Conservation (phyloP, 2,113 vertebrate species). For the Ceyx cyanopectus region DNA sequence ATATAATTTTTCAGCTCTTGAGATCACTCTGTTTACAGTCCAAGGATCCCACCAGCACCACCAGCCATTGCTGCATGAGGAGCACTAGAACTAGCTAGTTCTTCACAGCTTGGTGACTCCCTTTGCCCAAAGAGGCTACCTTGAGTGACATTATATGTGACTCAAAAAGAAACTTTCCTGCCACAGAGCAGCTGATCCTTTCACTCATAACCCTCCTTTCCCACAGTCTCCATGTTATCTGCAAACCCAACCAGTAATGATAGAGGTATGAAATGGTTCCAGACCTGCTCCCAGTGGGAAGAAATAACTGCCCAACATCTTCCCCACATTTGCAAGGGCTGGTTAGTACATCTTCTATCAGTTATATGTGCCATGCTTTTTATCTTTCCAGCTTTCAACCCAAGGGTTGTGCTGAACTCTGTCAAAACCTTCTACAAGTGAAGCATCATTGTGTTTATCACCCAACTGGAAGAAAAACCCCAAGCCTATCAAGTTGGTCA, state of each 20-base stretch:
- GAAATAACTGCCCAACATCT: neutral
- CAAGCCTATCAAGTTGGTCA: neutral
- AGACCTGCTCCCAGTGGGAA: neutral
- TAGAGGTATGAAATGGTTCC: neutral
- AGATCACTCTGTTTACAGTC: neutral
- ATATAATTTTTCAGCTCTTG: slow-evolving; percentile 28
- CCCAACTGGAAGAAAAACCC: neutral
- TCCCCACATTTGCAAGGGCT: neutral
- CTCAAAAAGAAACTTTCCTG: neutral
- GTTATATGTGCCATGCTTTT: neutral
- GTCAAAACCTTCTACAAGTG: neutral
- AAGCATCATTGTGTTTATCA: neutral
- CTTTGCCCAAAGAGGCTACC: neutral
- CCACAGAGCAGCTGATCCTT: neutral
- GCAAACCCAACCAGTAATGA: neutral
- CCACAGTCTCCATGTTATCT: neutral
- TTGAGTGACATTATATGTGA: neutral
- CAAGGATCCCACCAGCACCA: neutral
- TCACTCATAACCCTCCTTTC: neutral
- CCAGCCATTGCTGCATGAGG: neutral
- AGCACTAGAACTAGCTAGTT: neutral
- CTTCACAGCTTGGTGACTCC: neutral
- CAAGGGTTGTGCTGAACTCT: neutral
- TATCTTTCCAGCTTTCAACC: neutral
- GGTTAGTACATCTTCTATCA: neutral